phyloP scores from a whole-genome alignment of 2,113 vertebrate species.

The Tilapia sparmanii region DNA sequence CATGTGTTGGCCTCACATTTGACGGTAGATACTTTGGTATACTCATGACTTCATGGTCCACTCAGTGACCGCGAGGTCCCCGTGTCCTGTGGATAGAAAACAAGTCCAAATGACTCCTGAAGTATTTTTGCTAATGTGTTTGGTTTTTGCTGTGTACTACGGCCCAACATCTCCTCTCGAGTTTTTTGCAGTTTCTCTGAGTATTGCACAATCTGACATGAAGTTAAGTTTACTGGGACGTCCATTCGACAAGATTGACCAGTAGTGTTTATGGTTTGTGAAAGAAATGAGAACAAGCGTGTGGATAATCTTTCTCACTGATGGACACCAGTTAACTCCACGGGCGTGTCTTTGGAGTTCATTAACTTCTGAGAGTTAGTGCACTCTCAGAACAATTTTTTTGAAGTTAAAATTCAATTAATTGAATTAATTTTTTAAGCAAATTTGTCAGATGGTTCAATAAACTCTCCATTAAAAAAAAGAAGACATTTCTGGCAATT shows the following conservation, averaged over 20 bases:
- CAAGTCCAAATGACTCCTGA: neutral
- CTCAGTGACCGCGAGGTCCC: neutral
- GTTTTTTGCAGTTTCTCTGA: no score
- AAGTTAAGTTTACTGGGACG: neutral
- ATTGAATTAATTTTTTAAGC: neutral
- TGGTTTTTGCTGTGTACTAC: neutral
- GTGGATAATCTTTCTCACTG: neutral
- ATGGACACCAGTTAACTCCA: neutral
- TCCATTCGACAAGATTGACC: neutral
- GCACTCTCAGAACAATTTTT: neutral
- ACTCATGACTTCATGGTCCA: neutral
- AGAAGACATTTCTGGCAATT: neutral
- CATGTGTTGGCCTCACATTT: accelerated
- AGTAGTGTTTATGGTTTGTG: neutral
- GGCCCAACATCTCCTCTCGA: accelerated
- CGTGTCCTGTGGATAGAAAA: neutral
- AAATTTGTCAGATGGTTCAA: neutral
- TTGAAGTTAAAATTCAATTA: neutral
- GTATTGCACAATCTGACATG: neutral
- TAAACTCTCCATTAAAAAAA: neutral
- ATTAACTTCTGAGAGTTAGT: neutral
- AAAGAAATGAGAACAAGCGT: neutral
- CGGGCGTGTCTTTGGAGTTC: neutral
- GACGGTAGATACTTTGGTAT: neutral
- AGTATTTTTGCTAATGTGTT: neutral